Evolutionary conservation across 2,113 vertebrate species (phyloP).

Genomic region (Myotis yumanensis): DNA sequence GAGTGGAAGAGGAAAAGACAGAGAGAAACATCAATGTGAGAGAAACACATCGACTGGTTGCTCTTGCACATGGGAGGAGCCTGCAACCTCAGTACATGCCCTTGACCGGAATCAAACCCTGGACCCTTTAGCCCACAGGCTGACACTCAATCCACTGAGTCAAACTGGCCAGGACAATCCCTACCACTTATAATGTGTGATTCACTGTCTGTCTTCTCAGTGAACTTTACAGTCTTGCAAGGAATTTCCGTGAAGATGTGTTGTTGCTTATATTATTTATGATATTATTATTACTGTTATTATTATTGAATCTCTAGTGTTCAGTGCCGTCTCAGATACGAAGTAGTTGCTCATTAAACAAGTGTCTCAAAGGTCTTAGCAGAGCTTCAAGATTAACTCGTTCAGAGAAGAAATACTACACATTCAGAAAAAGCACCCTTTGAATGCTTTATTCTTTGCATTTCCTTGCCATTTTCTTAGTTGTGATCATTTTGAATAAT

Average conservation of each 20-base stretch:
- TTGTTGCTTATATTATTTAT: neutral
- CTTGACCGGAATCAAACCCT: neutral
- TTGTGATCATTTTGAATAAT: slow-evolving; percentile 27
- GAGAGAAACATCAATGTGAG: neutral
- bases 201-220: neutral
- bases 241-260: neutral
- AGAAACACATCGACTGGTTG: neutral
- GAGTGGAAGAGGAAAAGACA: neutral
- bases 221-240: neutral
- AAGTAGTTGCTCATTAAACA: neutral
- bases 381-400: neutral
- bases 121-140: neutral
- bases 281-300: neutral
- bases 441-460: neutral
- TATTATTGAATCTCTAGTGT: neutral
- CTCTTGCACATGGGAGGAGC: neutral
- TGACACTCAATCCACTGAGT: neutral
- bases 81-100: neutral
- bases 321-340: neutral
- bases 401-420: neutral
- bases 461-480: neutral
- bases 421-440: neutral
- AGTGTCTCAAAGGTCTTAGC: neutral
- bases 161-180: neutral
- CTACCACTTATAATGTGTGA: neutral